phyloP scores from a whole-genome alignment of 2,113 vertebrate species.

The Erinaceus europaeus region DNA sequence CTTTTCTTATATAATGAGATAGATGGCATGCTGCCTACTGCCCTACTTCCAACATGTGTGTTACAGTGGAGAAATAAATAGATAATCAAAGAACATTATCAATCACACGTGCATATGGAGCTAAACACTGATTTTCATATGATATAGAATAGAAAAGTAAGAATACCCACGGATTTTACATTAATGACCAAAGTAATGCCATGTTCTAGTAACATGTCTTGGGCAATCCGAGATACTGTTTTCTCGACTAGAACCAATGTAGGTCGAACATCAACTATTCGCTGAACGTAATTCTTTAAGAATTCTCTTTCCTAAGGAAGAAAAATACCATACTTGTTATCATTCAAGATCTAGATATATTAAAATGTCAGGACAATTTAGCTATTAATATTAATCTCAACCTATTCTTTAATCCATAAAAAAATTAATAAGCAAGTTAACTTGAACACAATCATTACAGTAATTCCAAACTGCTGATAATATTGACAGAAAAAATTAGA shows the following conservation, averaged over 20 bases:
- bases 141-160: neutral
- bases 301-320: conserved; percentile 93
- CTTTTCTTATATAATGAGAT: neutral
- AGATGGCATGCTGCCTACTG: neutral
- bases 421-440: conserved; percentile 26
- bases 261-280: conserved; percentile 95
- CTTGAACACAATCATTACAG: neutral
- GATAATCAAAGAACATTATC: neutral
- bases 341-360: neutral
- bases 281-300: conserved; percentile 97
- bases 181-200: conserved; percentile 98
- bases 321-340: conserved; percentile 28
- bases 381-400: conserved; percentile 5
- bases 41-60: neutral
- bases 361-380: conserved; percentile 31
- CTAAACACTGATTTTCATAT: neutral
- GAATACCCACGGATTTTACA: conserved; percentile 92
- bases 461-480: conserved; percentile 19
- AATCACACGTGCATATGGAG: neutral
- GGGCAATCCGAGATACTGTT: conserved; percentile 97
- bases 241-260: conserved; percentile 97
- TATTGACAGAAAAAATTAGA: neutral
- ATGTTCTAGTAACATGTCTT: conserved; percentile 97
- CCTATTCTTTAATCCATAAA: conserved; percentile 9
- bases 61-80: neutral